phyloP scores from a whole-genome alignment of 2,888 invertebrate species.

The Latrodectus hesperus region DNA sequence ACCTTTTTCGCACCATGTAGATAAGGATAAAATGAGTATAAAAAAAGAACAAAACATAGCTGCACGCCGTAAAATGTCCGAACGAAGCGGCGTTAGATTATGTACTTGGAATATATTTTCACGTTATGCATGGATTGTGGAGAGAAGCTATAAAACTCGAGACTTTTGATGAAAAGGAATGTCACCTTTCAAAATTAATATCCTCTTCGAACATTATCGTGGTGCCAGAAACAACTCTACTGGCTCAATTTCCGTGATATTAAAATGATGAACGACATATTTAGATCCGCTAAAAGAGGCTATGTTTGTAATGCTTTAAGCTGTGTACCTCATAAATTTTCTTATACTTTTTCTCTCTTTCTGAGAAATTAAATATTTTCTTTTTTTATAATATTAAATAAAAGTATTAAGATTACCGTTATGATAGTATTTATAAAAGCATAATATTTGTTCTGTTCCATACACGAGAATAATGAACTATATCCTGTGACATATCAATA shows the following conservation, averaged over 20 bases:
- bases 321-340: too few species aligned
- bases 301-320: too few species aligned
- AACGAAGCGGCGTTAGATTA: constrained; percentile 26
- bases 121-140: constrained; percentile 20
- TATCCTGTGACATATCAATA: too few species aligned
- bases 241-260: constrained; percentile 34
- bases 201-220: constrained; percentile 28
- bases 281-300: not conserved
- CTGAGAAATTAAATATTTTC: too few species aligned
- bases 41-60: not conserved
- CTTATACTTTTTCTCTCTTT: too few species aligned
- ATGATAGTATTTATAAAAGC: too few species aligned
- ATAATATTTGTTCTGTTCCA: too few species aligned
- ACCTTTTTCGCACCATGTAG: constrained; percentile 1
- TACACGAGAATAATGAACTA: too few species aligned
- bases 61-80: constrained; percentile 10
- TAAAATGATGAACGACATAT: constrained; percentile 45
- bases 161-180: constrained; percentile 54
- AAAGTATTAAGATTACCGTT: too few species aligned
- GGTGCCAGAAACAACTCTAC: not conserved
- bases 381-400: too few species aligned
- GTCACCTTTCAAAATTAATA: constrained; percentile 52
- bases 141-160: constrained; percentile 44
- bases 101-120: constrained; percentile 28
- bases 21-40: not conserved